Conservation (phyloP, 2,888 invertebrate genomes). For the Meiosimyza platycephala region DNA sequence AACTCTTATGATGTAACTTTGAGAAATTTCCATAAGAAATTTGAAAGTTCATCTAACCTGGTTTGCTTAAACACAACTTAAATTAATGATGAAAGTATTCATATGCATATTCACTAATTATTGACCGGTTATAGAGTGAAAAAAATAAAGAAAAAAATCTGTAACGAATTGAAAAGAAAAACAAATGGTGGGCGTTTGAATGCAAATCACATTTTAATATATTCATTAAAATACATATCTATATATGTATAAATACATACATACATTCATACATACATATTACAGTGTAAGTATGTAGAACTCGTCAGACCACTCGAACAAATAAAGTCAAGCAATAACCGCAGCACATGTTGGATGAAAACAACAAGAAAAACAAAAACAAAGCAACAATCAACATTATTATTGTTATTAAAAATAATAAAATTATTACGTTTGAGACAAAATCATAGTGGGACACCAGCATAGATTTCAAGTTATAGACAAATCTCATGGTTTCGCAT, state of each 20-base stretch:
- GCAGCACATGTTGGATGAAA: not conserved
- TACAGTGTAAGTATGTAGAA: not conserved
- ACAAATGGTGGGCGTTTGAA: slow-evolving; percentile 27
- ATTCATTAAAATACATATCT: not conserved
- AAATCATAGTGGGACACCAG: no score
- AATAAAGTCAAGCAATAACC: not conserved
- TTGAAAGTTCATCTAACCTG: no score
- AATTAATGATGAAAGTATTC: no score
- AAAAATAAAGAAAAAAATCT: not conserved
- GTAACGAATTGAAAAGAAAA: slow-evolving; percentile 14
- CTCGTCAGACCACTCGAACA: not conserved
- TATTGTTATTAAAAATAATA: no score
- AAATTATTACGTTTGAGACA: no score
- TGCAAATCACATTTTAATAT: slow-evolving; percentile 13
- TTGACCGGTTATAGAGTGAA: not conserved
- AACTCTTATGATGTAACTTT: no score
- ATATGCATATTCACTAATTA: no score
- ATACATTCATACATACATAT: not conserved
- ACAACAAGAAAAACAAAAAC: not conserved
- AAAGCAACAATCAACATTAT: no score
- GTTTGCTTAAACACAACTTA: no score
- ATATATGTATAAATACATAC: not conserved
- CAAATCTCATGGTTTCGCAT: no score
- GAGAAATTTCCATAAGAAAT: no score
- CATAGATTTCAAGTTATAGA: no score